Evolutionary conservation across 2,888 invertebrate genomes (phyloP).

Genomic region (Hirtodrosophila cameraria): DNA sequence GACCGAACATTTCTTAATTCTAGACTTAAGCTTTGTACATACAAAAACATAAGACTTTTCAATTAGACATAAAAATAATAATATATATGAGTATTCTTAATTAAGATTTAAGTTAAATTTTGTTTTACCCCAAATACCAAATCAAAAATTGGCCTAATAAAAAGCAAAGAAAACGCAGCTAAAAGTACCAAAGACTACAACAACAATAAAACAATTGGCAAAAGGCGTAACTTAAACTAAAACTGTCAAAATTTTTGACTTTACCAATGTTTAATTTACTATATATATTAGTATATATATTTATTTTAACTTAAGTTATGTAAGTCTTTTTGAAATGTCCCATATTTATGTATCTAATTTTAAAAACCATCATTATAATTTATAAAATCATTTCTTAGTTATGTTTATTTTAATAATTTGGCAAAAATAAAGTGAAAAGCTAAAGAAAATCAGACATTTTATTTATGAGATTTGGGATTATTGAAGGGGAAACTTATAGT

Average conservation of each 20-base stretch:
- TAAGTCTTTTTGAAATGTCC: conserved; percentile 22
- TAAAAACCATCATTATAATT: conserved; percentile 33
- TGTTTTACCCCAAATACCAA: conserved; percentile 54
- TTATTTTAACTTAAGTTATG: conserved; percentile 35
- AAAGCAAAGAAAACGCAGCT: conserved; percentile 70
- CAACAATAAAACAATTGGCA: conserved; percentile 39
- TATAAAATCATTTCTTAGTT: conserved; percentile 45
- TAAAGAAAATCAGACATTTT: conserved; percentile 30
- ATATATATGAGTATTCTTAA: conserved; percentile 15
- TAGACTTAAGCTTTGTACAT: conserved; percentile 53
- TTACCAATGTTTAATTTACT: conserved; percentile 32
- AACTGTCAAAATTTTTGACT: conserved; percentile 52
- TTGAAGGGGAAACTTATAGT: too few relatives aligned
- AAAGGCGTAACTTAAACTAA: conserved; percentile 36
- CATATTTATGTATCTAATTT: conserved; percentile 29
- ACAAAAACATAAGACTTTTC: conserved; percentile 56
- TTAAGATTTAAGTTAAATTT: conserved; percentile 37
- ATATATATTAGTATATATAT: too few relatives aligned
- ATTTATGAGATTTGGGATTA: not conserved
- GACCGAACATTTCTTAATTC: conserved; percentile 29
- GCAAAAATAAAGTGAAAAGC: conserved; percentile 69
- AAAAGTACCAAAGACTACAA: conserved; percentile 80
- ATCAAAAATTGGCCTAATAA: conserved; percentile 63
- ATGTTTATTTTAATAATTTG: conserved; percentile 43
- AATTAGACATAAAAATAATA: conserved; percentile 20